Percentiles rank a stretch among this genome's conserved stretches.
Evolutionary conservation across 1,140 invertebrate genomes (phyloP).

Genomic region (Monomorium pharaonis): DNA sequence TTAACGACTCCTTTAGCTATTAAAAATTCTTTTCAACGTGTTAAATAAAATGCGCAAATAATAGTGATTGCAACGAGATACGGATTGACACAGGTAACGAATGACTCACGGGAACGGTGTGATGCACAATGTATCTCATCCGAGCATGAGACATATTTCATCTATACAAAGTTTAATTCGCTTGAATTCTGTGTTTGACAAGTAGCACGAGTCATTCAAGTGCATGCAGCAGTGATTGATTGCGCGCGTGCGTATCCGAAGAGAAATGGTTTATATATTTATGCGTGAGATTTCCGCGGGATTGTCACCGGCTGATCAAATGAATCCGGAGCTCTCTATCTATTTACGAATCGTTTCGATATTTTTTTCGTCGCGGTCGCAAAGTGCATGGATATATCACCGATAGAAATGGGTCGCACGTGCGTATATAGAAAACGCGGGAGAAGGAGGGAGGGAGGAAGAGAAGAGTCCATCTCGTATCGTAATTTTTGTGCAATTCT

Average conservation of each 20-base stretch:
- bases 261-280: conserved; percentile 51
- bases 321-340: conserved; percentile 37
- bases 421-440: background rate
- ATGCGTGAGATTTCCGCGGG: conserved; percentile 48
- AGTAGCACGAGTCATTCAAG: conserved; percentile 38
- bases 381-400: conserved; percentile 44
- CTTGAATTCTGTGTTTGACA: conserved; percentile 57
- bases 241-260: conserved; percentile 2
- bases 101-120: conserved; percentile 20
- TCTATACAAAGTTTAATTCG: conserved; percentile 55
- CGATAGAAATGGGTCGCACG: background rate
- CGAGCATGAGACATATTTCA: conserved; percentile 37
- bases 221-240: conserved; percentile 52
- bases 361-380: conserved; percentile 29
- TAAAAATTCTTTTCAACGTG: background rate
- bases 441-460: too few relatives aligned
- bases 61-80: conserved; percentile 18
- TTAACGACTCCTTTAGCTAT: background rate
- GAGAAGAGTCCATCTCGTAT: conserved; percentile 5
- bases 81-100: conserved; percentile 27
- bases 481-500: conserved; percentile 62
- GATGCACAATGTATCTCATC: conserved; percentile 37
- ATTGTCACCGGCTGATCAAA: conserved; percentile 47
- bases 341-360: conserved; percentile 24
- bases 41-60: conserved; percentile 19